A percentile compares a stretch with the other conserved stretches of the same genome.
Evolutionary conservation across 2,797 vertebrate genomes (phyloP).

Genomic region (Alectoris magna): DNA sequence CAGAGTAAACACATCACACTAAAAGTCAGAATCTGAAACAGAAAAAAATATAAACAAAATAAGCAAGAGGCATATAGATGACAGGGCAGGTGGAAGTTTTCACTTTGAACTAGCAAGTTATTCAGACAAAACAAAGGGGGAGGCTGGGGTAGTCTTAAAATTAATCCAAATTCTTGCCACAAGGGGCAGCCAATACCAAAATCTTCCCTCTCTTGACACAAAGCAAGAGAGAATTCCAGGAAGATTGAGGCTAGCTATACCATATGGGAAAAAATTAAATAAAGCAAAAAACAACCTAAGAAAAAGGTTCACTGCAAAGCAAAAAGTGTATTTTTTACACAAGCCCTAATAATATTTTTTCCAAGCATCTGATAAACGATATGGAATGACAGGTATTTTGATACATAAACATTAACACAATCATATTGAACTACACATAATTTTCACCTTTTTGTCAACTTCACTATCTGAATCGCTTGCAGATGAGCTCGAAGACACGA

Average conservation of each 20-base stretch:
- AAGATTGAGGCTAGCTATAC: neutral
- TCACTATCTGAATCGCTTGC: constrained; percentile 96
- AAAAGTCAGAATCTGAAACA: neutral
- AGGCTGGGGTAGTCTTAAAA: neutral
- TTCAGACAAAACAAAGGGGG: neutral
- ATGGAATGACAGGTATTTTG: neutral
- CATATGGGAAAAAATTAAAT: neutral
- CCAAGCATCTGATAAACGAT: neutral
- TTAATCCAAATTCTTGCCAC: neutral
- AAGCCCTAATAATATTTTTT: neutral
- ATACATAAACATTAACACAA: neutral
- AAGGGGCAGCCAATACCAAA: neutral
- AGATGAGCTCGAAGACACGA: constrained; percentile 93
- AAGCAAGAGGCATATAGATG: neutral
- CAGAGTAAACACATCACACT: neutral
- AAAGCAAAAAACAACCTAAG: neutral
- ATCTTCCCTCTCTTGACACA: neutral
- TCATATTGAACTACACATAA: neutral
- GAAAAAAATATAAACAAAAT: neutral
- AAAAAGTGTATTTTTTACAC: neutral
- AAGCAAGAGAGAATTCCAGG: neutral
- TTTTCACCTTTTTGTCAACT: constrained; percentile 91
- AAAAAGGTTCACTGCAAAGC: neutral
- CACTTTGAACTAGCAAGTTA: neutral
- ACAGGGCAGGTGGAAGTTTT: neutral